Percentiles rank a stretch among this genome's conserved stretches.
These are phyloP conservation scores for Mercenaria mercenaria DNA, from an alignment of 1,140 invertebrate species.

Conservation along the genomic window DNA sequence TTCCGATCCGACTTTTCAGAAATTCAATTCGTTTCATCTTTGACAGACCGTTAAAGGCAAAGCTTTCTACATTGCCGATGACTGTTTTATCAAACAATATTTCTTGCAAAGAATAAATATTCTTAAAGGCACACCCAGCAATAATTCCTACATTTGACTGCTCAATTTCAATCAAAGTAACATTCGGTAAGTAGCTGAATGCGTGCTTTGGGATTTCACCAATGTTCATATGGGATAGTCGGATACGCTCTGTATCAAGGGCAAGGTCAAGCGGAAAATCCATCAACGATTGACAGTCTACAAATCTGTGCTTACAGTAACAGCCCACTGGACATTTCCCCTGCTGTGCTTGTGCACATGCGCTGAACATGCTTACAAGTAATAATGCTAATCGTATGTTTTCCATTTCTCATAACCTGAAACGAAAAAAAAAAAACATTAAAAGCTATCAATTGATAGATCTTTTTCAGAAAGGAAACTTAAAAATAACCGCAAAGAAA, in stretches of 20 bases:
- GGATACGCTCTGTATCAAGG: not conserved
- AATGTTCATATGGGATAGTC: constrained; percentile 10
- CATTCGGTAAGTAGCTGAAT: constrained; percentile 25
- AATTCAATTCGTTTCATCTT: constrained; percentile 25
- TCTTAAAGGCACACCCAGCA: constrained; percentile 16
- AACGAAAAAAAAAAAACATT: not conserved
- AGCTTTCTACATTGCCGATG: constrained; percentile 34
- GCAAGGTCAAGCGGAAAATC: constrained; percentile 3
- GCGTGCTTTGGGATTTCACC: constrained; percentile 4
- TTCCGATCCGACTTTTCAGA: constrained; percentile 29
- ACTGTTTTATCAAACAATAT: constrained; percentile 31
- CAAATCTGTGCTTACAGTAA: constrained; percentile 32
- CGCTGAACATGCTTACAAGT: not conserved
- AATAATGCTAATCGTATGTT: not conserved
- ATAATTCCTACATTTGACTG: constrained; percentile 15
- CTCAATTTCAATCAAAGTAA: not conserved
- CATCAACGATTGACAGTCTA: constrained; percentile 24
- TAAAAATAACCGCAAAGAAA: not conserved
- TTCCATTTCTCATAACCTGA: not conserved
- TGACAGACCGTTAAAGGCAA: constrained; percentile 19
- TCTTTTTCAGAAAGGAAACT: not conserved
- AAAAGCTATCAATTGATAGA: not conserved
- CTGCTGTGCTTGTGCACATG: not conserved
- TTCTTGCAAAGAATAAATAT: not conserved
- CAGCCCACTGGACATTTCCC: not conserved